Conservation (phyloP, 2,113 vertebrate species). For the Syngnathoides biaculeatus region DNA sequence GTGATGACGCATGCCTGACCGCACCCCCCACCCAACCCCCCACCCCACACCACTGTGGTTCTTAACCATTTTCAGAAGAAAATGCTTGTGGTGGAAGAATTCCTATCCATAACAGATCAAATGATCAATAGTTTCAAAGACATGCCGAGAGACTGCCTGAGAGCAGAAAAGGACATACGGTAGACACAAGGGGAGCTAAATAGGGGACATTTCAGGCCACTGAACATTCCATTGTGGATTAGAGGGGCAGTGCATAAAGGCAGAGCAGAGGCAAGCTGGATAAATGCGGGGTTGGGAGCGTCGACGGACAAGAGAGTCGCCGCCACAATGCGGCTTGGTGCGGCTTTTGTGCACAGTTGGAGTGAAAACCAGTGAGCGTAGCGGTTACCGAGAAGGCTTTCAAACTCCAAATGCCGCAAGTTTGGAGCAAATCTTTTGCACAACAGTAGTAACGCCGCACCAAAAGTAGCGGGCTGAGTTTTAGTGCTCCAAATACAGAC, state of each 20-base stretch:
- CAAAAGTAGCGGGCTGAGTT: background rate
- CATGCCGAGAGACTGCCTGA: conserved; percentile 9
- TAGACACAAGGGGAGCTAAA: conserved; percentile 22
- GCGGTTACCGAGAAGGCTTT: background rate
- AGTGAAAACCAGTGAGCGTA: conserved; percentile 37
- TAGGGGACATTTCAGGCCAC: conserved; percentile 35
- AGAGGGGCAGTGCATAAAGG: conserved; percentile 57
- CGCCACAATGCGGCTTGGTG: conserved; percentile 36
- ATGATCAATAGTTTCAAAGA: conserved; percentile 20
- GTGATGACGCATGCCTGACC: conserved; percentile 46
- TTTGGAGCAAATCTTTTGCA: background rate
- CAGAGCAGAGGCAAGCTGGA: conserved; percentile 39
- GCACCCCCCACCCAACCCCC: conserved; percentile 31
- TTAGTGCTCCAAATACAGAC: background rate
- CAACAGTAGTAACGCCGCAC: background rate
- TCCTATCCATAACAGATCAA: conserved; percentile 24
- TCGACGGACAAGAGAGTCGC: conserved; percentile 37
- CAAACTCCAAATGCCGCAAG: background rate
- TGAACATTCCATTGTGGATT: conserved; percentile 70
- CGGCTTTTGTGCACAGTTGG: conserved; percentile 52
- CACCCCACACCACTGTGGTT: conserved; percentile 41
- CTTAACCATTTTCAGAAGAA: conserved; percentile 45
- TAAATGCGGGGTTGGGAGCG: conserved; percentile 35
- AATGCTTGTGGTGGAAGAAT: conserved; percentile 25
- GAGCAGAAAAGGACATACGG: conserved; percentile 21